These are phyloP conservation scores for Neodiprion fabricii DNA, from an alignment of 1,140 invertebrate species.

Conservation along the genomic window DNA sequence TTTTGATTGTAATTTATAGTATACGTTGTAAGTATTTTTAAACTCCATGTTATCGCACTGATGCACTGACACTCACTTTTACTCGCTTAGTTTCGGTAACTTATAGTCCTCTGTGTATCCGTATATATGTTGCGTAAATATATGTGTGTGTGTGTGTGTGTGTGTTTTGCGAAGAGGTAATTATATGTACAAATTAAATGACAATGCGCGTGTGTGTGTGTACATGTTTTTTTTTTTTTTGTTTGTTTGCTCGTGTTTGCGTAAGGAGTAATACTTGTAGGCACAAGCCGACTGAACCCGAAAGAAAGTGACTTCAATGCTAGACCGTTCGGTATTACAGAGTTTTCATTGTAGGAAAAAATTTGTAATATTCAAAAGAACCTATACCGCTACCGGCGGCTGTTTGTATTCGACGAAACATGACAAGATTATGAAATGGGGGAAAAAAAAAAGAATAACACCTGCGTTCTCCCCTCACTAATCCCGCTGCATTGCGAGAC, in stretches of 20 bases:
- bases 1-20: no score
- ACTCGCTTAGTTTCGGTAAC: not conserved
- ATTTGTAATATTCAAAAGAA: not conserved
- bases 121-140: not conserved
- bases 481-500: not conserved
- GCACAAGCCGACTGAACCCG: not conserved
- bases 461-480: not conserved
- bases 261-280: not conserved
- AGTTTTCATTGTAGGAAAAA: no score
- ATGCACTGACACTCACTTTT: slow-evolving; percentile 1
- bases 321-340: not conserved
- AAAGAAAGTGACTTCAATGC: not conserved
- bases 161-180: not conserved
- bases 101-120: not conserved
- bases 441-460: not conserved
- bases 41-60: not conserved
- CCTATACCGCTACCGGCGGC: not conserved
- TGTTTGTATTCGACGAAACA: not conserved
- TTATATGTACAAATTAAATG: not conserved
- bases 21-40: no score
- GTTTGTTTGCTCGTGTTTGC: not conserved
- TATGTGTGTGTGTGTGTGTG: not conserved
- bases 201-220: not conserved
- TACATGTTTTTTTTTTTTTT: not conserved
- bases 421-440: not conserved